phyloP scores from a whole-genome alignment of 2,888 invertebrate species.

The Lysandra coridon region DNA sequence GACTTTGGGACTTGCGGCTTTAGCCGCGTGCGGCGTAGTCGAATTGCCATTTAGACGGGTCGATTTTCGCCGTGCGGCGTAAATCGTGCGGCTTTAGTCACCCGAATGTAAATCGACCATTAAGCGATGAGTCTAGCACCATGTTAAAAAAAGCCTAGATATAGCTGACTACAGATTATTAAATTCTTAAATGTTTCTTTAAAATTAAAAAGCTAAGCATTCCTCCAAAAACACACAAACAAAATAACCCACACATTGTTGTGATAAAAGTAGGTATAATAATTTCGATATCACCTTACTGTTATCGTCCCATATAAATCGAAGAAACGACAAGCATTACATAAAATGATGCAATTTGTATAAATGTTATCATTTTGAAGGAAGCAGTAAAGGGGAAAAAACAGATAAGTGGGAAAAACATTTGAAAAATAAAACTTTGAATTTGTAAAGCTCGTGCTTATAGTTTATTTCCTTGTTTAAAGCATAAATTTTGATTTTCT shows the following conservation, averaged over 20 bases:
- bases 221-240: conserved; percentile 41
- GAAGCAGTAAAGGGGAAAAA: not conserved
- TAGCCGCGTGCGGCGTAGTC: too few relatives aligned
- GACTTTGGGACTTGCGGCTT: too few relatives aligned
- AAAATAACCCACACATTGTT: conserved; percentile 31
- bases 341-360: not conserved
- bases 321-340: not conserved
- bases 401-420: not conserved
- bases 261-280: not conserved
- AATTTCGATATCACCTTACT: not conserved
- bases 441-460: too few relatives aligned
- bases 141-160: too few relatives aligned
- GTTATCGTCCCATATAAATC: conserved; percentile 5
- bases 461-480: too few relatives aligned
- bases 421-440: not conserved
- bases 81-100: conserved; percentile 11
- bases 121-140: too few relatives aligned
- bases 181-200: too few relatives aligned
- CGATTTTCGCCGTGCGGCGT: conserved; percentile 43
- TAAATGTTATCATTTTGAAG: conserved; percentile 9
- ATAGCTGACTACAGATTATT: too few relatives aligned
- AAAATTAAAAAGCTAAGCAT: too few relatives aligned
- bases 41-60: too few relatives aligned
- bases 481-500: too few relatives aligned
- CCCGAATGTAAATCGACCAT: not conserved